Conservation (phyloP, 2,797 vertebrate species). For the Cyclura pinguis region DNA sequence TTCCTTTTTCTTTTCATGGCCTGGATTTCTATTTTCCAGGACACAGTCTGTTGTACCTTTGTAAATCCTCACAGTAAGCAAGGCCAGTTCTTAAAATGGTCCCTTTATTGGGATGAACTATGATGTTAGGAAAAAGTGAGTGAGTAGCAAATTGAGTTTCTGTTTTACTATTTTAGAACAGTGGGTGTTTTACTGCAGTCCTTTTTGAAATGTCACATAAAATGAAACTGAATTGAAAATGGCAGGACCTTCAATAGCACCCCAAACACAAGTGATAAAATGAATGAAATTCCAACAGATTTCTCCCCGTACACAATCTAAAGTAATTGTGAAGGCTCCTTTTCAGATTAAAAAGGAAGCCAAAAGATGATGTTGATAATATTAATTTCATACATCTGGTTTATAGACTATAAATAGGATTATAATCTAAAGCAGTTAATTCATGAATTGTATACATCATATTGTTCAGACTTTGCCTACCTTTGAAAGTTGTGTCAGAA, state of each 20-base stretch:
- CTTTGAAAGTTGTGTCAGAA: background rate
- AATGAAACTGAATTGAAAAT: constrained; percentile 4
- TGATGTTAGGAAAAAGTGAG: background rate
- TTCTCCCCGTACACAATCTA: background rate
- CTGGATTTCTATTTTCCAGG: background rate
- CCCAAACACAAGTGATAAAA: background rate
- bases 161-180: background rate
- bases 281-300: background rate
- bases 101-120: background rate
- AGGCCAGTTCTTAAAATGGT: background rate
- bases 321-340: background rate
- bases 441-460: background rate
- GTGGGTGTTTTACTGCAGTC: background rate
- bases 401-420: background rate
- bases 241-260: background rate
- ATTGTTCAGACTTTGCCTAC: background rate
- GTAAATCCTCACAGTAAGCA: background rate
- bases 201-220: background rate
- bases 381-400: background rate
- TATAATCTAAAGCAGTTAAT: background rate
- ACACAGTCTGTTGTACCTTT: background rate
- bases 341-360: background rate
- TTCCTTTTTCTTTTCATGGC: background rate
- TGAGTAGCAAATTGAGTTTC: background rate
- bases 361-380: background rate